Evolutionary conservation across 1,140 invertebrate species (phyloP), one percentile per base, ranked within the genome.

Genomic region (Lordiphosa stackelbergi): DNA sequence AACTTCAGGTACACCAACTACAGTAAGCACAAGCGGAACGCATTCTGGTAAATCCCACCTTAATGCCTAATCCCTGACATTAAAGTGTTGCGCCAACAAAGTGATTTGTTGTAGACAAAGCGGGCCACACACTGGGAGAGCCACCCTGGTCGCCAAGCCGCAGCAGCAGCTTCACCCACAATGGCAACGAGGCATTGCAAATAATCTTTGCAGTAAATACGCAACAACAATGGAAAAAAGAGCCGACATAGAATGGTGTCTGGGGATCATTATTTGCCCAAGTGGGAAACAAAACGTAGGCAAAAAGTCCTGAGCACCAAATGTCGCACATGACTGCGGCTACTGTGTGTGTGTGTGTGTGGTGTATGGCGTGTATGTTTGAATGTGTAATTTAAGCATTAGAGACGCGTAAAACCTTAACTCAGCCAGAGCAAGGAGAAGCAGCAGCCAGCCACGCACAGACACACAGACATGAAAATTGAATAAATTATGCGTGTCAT

Each of bases 401-500:
- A 83, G 77, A 83, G 72, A 60, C 69, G 72, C 77, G 69, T 72
- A 73, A 74, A 73, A 69, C 77, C 77, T 75, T 72, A 83, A 77
- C 75, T 59, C 53, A 35, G 47, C 63, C 35, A 49, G 43, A 60
- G 61, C 42, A 45, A 55, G 42, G n/a, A 41, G 49, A 19, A 54
- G 36, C 45, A 42, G 41, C 34, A 61, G 53, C 36, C 55, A 42
- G 40, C 51, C 41, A 47, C 45, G 56, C 12, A 51, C 35, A 16
- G 19, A 48, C 49, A 53, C 43, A 53, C 34, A 59, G 56, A 62
- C 64, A 72, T 53, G 77, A 59, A 81, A 83, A 83, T 83, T 83
- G 78, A 83, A 83, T 83, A 83, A 83, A 83, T 83, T 83, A 83
- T 83, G 77, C 78, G 77, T 83, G 77, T 83, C 77, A 83, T 84